phyloP scores from a whole-genome alignment of 2,113 vertebrate species.

The Colius striatus region DNA sequence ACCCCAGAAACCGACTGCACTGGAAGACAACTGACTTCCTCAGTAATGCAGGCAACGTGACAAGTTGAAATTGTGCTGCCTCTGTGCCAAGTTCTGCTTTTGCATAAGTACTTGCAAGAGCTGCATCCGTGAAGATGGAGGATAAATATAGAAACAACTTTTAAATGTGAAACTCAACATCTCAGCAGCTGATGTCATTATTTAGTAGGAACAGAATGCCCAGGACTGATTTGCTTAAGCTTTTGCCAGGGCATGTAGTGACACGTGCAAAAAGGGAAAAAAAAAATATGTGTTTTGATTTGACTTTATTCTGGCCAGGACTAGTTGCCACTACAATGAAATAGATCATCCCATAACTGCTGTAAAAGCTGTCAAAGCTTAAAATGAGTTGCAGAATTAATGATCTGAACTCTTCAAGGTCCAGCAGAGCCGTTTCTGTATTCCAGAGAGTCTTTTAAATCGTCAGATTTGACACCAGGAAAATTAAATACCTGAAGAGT shows the following conservation, averaged over 20 bases:
- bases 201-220: neutral
- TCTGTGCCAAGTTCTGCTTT: neutral
- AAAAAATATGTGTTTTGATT: neutral
- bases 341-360: neutral
- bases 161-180: neutral
- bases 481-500: neutral
- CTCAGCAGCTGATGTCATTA: neutral
- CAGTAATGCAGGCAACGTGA: neutral
- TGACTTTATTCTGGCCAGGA: neutral
- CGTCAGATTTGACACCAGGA: neutral
- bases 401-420: neutral
- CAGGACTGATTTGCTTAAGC: neutral
- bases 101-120: neutral
- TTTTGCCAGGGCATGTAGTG: neutral
- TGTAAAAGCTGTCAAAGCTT: neutral
- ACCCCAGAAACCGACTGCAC: neutral
- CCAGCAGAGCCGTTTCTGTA: neutral
- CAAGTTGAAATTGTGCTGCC: neutral
- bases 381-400: neutral
- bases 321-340: neutral
- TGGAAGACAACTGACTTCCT: neutral
- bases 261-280: neutral
- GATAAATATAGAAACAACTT: neutral
- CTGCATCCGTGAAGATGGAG: neutral
- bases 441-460: conserved; percentile 1